Evolutionary conservation across 2,888 invertebrate genomes (phyloP), one percentile per base, ranked within the genome.

Genomic region (Carcina quercana): DNA sequence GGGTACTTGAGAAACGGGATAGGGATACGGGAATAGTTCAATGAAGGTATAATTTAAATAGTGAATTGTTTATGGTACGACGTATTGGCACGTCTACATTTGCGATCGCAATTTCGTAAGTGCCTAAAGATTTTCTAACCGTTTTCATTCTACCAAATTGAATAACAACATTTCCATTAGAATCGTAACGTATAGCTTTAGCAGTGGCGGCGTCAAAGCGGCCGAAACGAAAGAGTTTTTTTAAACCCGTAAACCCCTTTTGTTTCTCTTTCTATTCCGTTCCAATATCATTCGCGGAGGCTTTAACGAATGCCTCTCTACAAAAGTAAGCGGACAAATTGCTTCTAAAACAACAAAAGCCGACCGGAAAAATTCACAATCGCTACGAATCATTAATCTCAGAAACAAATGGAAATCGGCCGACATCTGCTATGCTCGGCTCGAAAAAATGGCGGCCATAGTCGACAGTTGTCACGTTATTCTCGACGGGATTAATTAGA

Each of bases 381-480:
- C 80, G 80, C 66, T 74, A 72, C 76, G 76, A 82, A 82, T 83
- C 82, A 83, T 83, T 83, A 83, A 83, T 83, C 83, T 82, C 82
- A 80, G 80, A 79, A 83, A 82, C 82, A 83, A 83, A 82, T 82
- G 82, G 82, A 82, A 83, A 82, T 83, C 79, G 79, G 70, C 75
- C 80, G 80, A 80, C 82, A 82, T 82, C 82, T 82, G 82, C 79
- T 80, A 71, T 80, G 76, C 75, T 72, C 67, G 59, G 67, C 65
- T 62, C 59, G 67, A 67, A 73, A 76, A 82, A 82, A 82, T 79
- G 74, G 75, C 74, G 61, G 74, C 70, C 71, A 75, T 78, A 79
- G 82, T 73, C 82, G 80, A 78, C 83, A 83, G 83, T 83, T 83
- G 83, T 83, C 83, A 83, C 82, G 83, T 82, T 83, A 83, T 83